These are phyloP conservation scores for Cotesia congregata DNA, from an alignment of 2,888 invertebrate genomes.

Conservation along the genomic window DNA sequence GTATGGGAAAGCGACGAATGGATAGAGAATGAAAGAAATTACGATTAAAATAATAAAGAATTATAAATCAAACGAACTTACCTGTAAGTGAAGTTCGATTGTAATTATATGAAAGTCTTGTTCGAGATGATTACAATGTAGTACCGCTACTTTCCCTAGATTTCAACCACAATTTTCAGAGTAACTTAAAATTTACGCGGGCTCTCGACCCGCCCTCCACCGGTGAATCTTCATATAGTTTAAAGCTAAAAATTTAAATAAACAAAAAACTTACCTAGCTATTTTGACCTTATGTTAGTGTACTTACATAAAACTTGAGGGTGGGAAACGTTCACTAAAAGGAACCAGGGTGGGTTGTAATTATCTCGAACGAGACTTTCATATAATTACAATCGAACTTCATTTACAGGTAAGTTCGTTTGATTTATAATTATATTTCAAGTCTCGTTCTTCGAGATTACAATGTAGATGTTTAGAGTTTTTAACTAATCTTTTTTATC, in stretches of 20 bases:
- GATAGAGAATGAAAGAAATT: no score
- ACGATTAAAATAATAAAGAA: no score
- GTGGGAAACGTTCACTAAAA: neutral
- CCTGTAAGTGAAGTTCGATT: constrained; percentile 20
- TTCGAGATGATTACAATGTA: constrained; percentile 8
- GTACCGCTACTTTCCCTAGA: neutral
- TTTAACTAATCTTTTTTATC: no score
- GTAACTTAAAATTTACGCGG: neutral
- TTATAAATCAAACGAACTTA: constrained; percentile 19
- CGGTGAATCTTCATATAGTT: neutral
- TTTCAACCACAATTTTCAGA: neutral
- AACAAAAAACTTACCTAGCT: neutral
- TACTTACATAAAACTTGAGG: no score
- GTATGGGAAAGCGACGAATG: no score
- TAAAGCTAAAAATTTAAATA: neutral
- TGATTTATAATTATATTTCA: constrained; percentile 3
- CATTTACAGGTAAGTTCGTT: constrained; percentile 19
- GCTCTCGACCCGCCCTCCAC: neutral
- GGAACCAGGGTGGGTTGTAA: neutral
- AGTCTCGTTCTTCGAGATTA: no score
- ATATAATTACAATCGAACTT: constrained; percentile 19
- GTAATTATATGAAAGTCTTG: constrained; percentile 11
- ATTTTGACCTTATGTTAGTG: neutral
- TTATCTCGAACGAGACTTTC: constrained; percentile 14
- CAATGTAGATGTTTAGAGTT: no score